Conservation (phyloP, 2,888 invertebrate species). For the Rhimphoctona megacephalus region DNA sequence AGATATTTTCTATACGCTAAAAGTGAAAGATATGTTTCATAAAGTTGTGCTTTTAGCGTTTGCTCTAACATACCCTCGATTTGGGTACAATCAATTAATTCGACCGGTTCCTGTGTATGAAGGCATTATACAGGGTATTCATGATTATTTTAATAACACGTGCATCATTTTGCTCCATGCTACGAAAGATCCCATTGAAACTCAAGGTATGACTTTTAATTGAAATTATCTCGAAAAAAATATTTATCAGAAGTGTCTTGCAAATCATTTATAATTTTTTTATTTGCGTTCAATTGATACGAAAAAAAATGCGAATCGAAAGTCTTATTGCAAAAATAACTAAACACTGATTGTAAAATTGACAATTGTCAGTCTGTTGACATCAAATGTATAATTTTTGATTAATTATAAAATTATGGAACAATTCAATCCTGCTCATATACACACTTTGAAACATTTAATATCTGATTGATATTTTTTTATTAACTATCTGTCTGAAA, state of each 20-base stretch:
- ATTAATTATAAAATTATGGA: neutral
- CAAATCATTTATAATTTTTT: neutral
- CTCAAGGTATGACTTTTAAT: constrained; percentile 74
- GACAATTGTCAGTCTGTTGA: too few species aligned
- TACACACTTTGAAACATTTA: neutral
- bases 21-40: constrained; percentile 8
- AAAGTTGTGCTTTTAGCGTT: constrained; percentile 35
- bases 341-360: too few species aligned
- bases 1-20: neutral
- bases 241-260: neutral
- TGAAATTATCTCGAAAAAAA: neutral
- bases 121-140: constrained; percentile 76
- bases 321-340: too few species aligned
- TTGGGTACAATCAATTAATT: constrained; percentile 69
- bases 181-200: constrained; percentile 71
- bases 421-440: neutral
- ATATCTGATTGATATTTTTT: neutral
- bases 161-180: constrained; percentile 81
- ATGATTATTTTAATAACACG: constrained; percentile 81
- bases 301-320: neutral
- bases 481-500: neutral
- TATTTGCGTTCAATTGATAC: neutral
- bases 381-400: neutral
- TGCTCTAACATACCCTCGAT: constrained; percentile 24
- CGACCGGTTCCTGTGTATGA: constrained; percentile 77